These are phyloP conservation scores for Empidonax traillii DNA, from an alignment of 2,113 vertebrate species.

Conservation along the genomic window DNA sequence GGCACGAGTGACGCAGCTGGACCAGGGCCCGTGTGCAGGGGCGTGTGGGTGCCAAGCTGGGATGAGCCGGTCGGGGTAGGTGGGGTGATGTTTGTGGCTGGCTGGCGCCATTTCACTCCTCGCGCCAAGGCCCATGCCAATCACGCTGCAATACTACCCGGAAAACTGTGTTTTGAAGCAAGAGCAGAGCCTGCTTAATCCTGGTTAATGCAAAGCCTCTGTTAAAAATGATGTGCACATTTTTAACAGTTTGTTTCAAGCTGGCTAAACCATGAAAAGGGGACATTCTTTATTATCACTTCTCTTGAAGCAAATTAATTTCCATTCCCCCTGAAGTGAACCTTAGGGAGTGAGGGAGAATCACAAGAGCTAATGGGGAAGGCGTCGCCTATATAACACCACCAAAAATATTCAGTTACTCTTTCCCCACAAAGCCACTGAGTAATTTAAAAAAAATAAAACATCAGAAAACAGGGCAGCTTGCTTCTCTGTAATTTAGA, in stretches of 20 bases:
- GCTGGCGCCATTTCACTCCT: neutral
- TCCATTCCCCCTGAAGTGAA: neutral
- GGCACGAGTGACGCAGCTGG: neutral
- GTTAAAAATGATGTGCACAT: neutral
- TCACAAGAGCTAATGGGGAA: constrained; percentile 52
- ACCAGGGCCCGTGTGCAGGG: neutral
- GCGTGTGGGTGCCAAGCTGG: neutral
- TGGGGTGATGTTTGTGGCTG: constrained; percentile 5
- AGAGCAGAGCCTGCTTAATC: constrained; percentile 9
- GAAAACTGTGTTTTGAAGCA: constrained; percentile 5
- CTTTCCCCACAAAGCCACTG: constrained; percentile 50
- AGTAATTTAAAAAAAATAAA: constrained; percentile 63
- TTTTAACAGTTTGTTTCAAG: constrained; percentile 40
- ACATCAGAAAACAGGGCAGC: constrained; percentile 37
- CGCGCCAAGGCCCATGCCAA: neutral
- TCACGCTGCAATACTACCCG: neutral
- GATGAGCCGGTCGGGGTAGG: neutral
- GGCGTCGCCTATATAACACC: constrained; percentile 35
- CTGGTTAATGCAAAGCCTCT: neutral
- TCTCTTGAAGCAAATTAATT: constrained; percentile 38
- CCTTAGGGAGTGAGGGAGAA: constrained; percentile 28
- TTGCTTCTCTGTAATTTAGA: constrained; percentile 59
- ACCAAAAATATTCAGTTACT: constrained; percentile 53
- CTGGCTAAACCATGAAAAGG: neutral
- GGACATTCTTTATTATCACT: constrained; percentile 22